Percentiles rank a stretch among this genome's conserved stretches.
Evolutionary conservation across 2,888 invertebrate genomes (phyloP).

Genomic region (Apotomis betuletana): DNA sequence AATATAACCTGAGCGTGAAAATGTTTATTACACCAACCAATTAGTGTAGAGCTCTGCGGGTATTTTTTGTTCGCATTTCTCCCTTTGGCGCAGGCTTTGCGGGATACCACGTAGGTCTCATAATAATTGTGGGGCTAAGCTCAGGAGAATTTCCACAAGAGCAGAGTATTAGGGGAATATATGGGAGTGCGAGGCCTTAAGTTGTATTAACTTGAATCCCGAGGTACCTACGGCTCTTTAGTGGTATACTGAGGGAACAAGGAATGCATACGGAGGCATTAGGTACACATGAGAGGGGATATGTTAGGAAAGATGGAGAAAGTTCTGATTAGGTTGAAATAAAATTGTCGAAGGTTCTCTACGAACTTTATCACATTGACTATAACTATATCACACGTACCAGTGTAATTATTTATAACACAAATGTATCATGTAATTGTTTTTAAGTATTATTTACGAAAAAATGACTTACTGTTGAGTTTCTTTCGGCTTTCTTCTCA

Average conservation of each 20-base stretch:
- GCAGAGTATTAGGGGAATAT: conserved; percentile 46
- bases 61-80: conserved; percentile 33
- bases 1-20: conserved; percentile 46
- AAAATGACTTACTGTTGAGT: too few species aligned
- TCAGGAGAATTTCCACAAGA: conserved; percentile 41
- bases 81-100: conserved; percentile 22
- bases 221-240: conserved; percentile 31
- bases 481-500: too few species aligned
- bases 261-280: conserved; percentile 11
- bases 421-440: too few species aligned
- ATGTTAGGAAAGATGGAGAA: not conserved
- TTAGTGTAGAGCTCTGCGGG: conserved; percentile 29
- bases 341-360: not conserved
- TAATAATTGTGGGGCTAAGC: conserved; percentile 41
- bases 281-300: not conserved
- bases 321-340: not conserved
- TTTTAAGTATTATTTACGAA: too few species aligned
- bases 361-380: not conserved
- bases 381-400: too few species aligned
- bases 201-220: conserved; percentile 45
- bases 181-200: conserved; percentile 45
- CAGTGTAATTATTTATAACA: too few species aligned
- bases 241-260: not conserved
- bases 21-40: conserved; percentile 33
- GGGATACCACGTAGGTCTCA: conserved; percentile 38